These are phyloP conservation scores for Manacus vitellinus DNA, from an alignment of 2,113 vertebrate genomes.

Conservation along the genomic window DNA sequence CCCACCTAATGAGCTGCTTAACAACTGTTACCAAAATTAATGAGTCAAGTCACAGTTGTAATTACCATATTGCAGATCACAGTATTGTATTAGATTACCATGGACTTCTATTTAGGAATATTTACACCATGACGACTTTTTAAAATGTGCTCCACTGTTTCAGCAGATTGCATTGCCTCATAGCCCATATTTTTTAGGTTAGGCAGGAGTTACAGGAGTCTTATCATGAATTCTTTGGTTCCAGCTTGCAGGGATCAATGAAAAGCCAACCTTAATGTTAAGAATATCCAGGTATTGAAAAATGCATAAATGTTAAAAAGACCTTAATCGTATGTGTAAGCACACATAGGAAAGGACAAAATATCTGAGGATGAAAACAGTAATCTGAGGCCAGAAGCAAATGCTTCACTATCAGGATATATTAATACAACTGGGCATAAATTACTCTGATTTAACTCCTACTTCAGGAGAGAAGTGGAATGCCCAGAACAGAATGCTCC, in stretches of 20 bases:
- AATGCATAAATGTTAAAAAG: neutral
- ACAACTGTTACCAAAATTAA: constrained; percentile 82
- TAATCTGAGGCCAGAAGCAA: neutral
- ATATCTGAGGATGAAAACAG: neutral
- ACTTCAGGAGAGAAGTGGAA: neutral
- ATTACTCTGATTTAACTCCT: neutral
- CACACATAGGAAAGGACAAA: neutral
- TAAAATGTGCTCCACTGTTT: constrained; percentile 45
- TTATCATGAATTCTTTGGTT: constrained; percentile 21
- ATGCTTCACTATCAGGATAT: neutral
- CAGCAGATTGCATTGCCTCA: constrained; percentile 58
- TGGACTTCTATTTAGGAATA: constrained; percentile 66
- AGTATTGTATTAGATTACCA: constrained; percentile 72
- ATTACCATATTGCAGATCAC: constrained; percentile 78
- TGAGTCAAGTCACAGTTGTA: constrained; percentile 79
- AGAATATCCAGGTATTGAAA: constrained; percentile 16
- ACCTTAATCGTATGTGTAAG: neutral
- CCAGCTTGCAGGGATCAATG: neutral
- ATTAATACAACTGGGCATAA: neutral
- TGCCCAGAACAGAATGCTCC: neutral
- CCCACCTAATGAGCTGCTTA: constrained; percentile 81
- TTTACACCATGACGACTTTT: constrained; percentile 64
- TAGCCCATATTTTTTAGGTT: constrained; percentile 24
- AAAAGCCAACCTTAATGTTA: neutral
- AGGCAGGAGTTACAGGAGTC: neutral